Evolutionary conservation across 1,140 invertebrate species (phyloP).

Genomic region (Zaprionus camerounensis): DNA sequence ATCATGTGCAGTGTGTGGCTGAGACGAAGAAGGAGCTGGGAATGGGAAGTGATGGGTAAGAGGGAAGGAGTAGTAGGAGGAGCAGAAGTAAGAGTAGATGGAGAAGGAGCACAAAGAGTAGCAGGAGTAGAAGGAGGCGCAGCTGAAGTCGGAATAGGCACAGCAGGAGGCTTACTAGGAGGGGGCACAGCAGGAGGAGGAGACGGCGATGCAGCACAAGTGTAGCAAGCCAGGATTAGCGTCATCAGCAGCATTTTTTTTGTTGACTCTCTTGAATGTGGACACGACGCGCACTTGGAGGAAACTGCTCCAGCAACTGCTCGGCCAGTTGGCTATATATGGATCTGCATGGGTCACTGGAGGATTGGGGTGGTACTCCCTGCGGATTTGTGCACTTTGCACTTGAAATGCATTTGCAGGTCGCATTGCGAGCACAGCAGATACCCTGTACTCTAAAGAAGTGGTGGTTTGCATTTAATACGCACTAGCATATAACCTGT

Average conservation of each 20-base stretch:
- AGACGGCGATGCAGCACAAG: not conserved
- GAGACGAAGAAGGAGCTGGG: not conserved
- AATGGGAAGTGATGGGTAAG: not conserved
- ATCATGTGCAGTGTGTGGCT: slow-evolving; percentile 27
- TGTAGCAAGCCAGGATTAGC: not conserved
- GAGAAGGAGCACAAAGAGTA: not conserved
- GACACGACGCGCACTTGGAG: not conserved
- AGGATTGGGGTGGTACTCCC: not conserved
- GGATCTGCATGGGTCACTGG: not conserved
- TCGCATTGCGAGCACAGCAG: not conserved
- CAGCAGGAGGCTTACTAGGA: not conserved
- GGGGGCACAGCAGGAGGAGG: not conserved
- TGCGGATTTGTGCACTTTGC: not conserved
- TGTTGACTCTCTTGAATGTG: not conserved
- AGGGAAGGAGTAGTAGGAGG: not conserved
- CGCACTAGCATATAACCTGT: not conserved
- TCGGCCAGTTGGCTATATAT: not conserved
- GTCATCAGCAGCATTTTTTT: not conserved
- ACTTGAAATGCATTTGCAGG: not conserved
- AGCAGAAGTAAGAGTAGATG: not conserved
- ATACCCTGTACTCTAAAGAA: not conserved
- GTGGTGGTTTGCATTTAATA: not conserved
- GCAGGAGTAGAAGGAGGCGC: not conserved
- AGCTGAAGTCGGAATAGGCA: no score
- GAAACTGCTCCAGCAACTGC: not conserved